Base-by-base conservation (phyloP, 1,140 invertebrate species). In the Drosophila navojoa region DNA sequence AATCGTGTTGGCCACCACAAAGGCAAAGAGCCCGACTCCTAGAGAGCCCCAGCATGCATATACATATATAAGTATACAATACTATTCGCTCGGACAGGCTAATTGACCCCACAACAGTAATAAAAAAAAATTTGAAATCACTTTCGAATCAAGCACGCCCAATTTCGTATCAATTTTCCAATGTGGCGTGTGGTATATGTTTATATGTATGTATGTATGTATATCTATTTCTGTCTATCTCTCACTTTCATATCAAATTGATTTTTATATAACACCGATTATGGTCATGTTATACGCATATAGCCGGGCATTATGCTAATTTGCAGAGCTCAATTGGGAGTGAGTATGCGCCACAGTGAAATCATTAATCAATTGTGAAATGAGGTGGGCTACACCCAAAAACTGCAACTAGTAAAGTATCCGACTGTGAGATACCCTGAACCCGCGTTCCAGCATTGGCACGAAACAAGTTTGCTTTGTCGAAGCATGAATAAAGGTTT, bases 341-440 rank as follows among this genome's bases (percentile, higher is more conserved):
- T 67, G 35, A 42, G 35, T 60, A 64, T 64, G 40, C 35, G 45
- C 49, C 54, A 60, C 54, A 67, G 71, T 76, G 82, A 87, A 86
- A 87, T 87, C 81, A 86, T 86, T 87, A 81, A 86, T 86, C 81
- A 86, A 71, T 87, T 86, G 81, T 75, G 77, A 77, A 85, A 86
- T 68, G 67, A 81, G 76, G 69, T 85, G 68, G 76, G 67, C 53
- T 78, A 79, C 44, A 44, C 61, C 63, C 58, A 64, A 66, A 74
- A 19, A 40, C 19, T 29, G 10, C 44, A 42, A 72, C 49, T 52
- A 44, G 42, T 32, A 44, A 73, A 57, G 10, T 32, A 13, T 38
- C 1, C 35, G 35, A 38, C 10, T 38, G 11, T 11, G 35, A 11
- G 35, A 38, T 38, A 38, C 35, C 11, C 11, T 38, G 35, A 38